These are phyloP conservation scores for Burhinus bistriatus DNA, from an alignment of 2,113 vertebrate genomes.

Conservation along the genomic window DNA sequence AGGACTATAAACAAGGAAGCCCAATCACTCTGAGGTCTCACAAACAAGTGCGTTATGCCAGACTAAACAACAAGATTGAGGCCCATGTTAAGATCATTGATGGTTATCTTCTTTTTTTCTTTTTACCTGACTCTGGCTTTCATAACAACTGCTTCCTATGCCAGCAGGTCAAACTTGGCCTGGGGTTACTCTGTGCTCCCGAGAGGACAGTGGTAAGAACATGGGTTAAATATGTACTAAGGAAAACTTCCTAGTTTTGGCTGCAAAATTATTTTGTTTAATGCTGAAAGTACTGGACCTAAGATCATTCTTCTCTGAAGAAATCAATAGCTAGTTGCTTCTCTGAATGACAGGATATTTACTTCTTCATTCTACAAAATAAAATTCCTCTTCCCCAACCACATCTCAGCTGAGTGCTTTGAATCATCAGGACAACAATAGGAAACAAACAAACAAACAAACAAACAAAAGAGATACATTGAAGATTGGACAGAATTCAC, in stretches of 20 bases:
- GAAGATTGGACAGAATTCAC: background rate
- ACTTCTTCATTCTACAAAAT: background rate
- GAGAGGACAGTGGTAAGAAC: background rate
- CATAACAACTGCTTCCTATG: background rate
- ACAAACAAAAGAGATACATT: background rate
- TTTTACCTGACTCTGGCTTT: background rate
- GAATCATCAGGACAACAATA: background rate
- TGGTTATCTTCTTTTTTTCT: background rate
- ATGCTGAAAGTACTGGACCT: background rate
- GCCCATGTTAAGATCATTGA: background rate
- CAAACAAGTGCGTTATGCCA: background rate
- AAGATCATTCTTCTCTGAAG: background rate
- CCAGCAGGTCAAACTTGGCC: background rate
- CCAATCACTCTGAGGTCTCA: background rate
- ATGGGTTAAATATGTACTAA: background rate
- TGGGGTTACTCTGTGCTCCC: background rate
- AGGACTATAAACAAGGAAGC: slow-evolving; percentile 22
- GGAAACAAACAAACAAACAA: background rate
- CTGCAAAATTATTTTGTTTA: background rate
- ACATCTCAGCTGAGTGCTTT: background rate
- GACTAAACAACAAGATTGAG: background rate
- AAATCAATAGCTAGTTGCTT: background rate
- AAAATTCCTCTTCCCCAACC: background rate
- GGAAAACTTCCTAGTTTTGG: background rate
- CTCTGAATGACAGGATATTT: slow-evolving; percentile 3